Evolutionary conservation across 2,797 vertebrate genomes (phyloP).

Genomic region (Hypotaenidia okinawae): DNA sequence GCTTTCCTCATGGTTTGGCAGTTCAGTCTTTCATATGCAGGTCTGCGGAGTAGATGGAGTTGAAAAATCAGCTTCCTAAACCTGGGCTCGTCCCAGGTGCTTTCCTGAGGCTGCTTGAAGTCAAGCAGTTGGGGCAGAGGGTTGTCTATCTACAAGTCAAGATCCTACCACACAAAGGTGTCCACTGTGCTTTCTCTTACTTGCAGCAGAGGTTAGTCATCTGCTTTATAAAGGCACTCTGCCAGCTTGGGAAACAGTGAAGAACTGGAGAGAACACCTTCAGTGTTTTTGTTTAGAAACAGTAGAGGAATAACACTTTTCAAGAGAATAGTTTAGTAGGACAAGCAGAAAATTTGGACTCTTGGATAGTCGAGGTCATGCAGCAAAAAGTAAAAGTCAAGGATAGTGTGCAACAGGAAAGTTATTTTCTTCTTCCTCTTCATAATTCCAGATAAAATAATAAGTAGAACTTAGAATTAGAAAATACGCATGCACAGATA

Average conservation of each 20-base stretch:
- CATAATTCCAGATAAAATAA: neutral
- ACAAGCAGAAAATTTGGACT: neutral
- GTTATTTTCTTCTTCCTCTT: neutral
- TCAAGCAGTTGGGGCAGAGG: neutral
- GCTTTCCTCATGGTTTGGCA: neutral
- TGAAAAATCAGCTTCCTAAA: neutral
- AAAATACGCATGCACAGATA: neutral
- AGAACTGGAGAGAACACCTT: neutral
- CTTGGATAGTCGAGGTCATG: neutral
- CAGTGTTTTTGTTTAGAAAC: slow-evolving; percentile 4
- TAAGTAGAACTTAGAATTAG: neutral
- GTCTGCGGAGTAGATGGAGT: neutral
- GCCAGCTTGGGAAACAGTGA: neutral
- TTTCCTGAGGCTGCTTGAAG: neutral
- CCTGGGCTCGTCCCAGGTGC: neutral
- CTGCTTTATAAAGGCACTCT: neutral
- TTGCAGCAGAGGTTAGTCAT: neutral
- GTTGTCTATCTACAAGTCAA: neutral
- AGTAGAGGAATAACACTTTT: slow-evolving; percentile 15
- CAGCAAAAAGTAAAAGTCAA: neutral
- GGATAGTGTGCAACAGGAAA: neutral
- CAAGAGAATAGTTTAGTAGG: neutral
- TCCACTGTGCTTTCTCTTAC: neutral
- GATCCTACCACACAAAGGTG: neutral
- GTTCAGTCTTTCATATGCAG: neutral